Conservation (phyloP, 2,888 invertebrate species). For the Agrotis puta region DNA sequence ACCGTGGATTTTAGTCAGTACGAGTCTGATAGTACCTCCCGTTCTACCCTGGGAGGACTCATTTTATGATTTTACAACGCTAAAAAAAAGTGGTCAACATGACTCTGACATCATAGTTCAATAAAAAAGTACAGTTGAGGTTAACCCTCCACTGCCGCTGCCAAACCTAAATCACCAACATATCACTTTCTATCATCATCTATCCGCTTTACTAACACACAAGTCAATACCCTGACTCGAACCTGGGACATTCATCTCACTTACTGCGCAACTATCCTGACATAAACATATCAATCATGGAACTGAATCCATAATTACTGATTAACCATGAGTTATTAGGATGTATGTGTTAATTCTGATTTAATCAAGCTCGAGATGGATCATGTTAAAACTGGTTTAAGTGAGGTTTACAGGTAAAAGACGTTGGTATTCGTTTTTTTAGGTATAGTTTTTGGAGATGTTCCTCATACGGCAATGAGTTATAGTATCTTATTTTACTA, state of each 20-base stretch:
- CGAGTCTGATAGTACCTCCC: too few relatives aligned
- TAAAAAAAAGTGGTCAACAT: too few relatives aligned
- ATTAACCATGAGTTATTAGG: constrained; percentile 23
- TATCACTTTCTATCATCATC: constrained; percentile 26
- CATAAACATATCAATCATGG: constrained; percentile 43
- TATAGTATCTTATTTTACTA: not conserved
- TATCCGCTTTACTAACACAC: constrained; percentile 1
- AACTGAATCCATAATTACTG: constrained; percentile 31
- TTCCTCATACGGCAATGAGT: not conserved
- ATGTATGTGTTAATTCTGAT: constrained; percentile 29
- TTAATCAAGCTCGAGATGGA: not conserved
- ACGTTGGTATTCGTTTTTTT: not conserved
- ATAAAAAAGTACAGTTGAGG: not conserved
- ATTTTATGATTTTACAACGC: too few relatives aligned
- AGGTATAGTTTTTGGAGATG: not conserved
- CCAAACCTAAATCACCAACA: not conserved
- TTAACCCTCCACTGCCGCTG: not conserved
- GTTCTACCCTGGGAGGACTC: too few relatives aligned
- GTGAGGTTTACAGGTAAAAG: not conserved
- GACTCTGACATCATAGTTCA: too few relatives aligned
- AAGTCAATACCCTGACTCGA: constrained; percentile 10
- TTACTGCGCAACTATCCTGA: constrained; percentile 19
- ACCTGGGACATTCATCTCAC: constrained; percentile 49
- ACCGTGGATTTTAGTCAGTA: too few relatives aligned
- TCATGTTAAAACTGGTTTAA: not conserved